Evolutionary conservation across 2,113 vertebrate genomes (phyloP).

Genomic region (Synodontis membranacea): DNA sequence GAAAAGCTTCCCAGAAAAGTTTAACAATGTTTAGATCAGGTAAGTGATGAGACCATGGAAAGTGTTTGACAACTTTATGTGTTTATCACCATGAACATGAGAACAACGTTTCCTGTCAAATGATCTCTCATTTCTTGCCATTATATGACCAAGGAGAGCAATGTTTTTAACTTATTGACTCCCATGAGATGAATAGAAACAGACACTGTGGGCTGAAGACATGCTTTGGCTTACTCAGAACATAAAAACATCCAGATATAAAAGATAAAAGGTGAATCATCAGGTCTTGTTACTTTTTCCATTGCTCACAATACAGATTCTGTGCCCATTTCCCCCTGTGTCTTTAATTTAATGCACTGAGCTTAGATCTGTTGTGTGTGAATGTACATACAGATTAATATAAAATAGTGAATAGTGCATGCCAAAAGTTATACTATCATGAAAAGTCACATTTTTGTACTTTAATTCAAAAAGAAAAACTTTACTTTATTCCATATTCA

Average conservation of each 20-base stretch:
- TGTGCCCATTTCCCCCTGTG: background rate
- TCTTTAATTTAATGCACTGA: background rate
- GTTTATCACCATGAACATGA: background rate
- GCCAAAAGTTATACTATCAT: too few species aligned
- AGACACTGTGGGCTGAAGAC: background rate
- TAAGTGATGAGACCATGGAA: background rate
- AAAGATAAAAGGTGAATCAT: background rate
- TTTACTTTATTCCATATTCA: too few species aligned
- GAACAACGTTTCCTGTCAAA: background rate
- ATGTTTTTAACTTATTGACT: background rate
- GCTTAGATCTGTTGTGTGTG: too few species aligned
- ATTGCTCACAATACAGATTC: background rate
- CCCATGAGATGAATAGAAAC: background rate
- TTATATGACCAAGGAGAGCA: background rate
- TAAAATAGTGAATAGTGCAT: too few species aligned
- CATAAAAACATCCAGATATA: background rate
- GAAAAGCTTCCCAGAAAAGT: background rate
- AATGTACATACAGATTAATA: too few species aligned
- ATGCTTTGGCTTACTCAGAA: background rate
- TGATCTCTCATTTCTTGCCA: background rate
- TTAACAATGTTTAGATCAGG: background rate
- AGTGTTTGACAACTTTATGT: background rate
- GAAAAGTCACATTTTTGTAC: too few species aligned
- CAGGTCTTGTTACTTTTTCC: background rate
- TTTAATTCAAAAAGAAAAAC: too few species aligned